These are phyloP conservation scores for Prolemur simus DNA, from an alignment of 2,113 vertebrate genomes.

Conservation along the genomic window DNA sequence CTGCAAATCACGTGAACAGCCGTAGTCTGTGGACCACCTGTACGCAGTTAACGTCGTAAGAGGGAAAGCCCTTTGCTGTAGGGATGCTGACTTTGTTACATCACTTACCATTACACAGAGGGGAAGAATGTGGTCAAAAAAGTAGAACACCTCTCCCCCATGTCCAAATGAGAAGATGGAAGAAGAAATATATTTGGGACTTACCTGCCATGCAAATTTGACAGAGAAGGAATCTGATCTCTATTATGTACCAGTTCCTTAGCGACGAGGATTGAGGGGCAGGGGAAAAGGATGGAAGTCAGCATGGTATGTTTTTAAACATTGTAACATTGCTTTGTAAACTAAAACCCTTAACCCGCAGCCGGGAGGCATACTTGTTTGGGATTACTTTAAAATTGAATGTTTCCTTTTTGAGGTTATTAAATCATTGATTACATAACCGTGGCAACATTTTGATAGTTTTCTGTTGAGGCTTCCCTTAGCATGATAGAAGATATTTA, in stretches of 20 bases:
- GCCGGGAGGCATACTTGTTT: not conserved
- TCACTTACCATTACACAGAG: not conserved
- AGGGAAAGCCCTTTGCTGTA: not conserved
- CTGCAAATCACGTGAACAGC: not conserved
- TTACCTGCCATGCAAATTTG: not conserved
- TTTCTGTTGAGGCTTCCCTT: constrained; percentile 63
- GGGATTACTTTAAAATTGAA: constrained; percentile 41
- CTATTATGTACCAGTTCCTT: not conserved
- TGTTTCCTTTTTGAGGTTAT: constrained; percentile 19
- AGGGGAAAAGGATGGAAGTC: not conserved
- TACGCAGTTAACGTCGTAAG: not conserved
- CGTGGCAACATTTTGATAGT: constrained; percentile 41
- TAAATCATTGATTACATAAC: constrained; percentile 61
- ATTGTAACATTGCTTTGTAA: not conserved
- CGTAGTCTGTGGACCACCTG: not conserved
- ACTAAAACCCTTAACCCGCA: not conserved
- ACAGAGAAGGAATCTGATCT: not conserved
- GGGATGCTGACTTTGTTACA: not conserved
- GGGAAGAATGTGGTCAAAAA: not conserved
- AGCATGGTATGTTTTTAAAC: not conserved
- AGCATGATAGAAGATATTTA: constrained; percentile 57
- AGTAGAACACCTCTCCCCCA: not conserved
- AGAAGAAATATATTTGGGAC: not conserved
- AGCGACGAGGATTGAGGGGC: not conserved
- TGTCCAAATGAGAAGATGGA: not conserved